phyloP scores from a whole-genome alignment of 2,797 vertebrate species.

The Melanotaenia boesemani region DNA sequence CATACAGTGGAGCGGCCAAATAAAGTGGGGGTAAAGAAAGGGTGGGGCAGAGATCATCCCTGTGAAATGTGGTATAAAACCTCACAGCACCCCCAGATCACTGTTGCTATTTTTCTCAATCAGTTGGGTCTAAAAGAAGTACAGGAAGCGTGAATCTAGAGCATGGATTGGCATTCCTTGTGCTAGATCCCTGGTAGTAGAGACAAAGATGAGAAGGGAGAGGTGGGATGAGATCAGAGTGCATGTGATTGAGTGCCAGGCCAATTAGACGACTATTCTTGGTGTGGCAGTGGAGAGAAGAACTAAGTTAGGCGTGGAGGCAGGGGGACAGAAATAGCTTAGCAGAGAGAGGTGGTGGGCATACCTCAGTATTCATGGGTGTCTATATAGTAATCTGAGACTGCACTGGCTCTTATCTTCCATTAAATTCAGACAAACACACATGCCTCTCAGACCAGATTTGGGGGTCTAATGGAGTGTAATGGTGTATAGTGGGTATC shows the following conservation, averaged over 20 bases:
- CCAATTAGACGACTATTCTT: constrained; percentile 80
- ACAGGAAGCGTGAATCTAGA: constrained; percentile 44
- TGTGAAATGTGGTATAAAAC: constrained; percentile 19
- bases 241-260: constrained; percentile 65
- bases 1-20: constrained; percentile 24
- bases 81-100: constrained; percentile 9
- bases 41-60: constrained; percentile 6
- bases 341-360: constrained; percentile 56
- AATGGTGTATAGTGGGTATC: constrained; percentile 24
- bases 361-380: constrained; percentile 63
- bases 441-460: constrained; percentile 25
- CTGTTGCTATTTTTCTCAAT: constrained; percentile 49
- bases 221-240: constrained; percentile 56
- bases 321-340: constrained; percentile 79
- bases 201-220: constrained; percentile 18
- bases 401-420: constrained; percentile 35
- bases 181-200: constrained; percentile 40
- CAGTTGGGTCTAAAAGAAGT: constrained; percentile 30
- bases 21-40: constrained; percentile 24
- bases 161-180: constrained; percentile 30
- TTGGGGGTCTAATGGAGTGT: constrained; percentile 38
- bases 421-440: constrained; percentile 45
- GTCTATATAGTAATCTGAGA: constrained; percentile 56
- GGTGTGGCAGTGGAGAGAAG: constrained; percentile 57
- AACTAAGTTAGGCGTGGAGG: constrained; percentile 50